Evolutionary conservation across 1,140 invertebrate genomes (phyloP).

Genomic region (Hestina assimilis): DNA sequence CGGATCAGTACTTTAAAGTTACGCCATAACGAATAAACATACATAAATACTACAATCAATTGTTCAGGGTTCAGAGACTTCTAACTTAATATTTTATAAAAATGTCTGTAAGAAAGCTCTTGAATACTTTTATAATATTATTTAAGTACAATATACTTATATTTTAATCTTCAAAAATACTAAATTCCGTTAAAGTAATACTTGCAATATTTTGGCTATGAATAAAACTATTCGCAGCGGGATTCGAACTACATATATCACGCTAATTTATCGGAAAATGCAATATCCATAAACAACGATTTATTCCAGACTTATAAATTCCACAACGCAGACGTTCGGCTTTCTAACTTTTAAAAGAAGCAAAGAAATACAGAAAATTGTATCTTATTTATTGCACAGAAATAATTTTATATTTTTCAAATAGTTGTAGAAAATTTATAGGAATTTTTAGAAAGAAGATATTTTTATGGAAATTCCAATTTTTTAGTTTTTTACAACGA

Average conservation of each 20-base stretch:
- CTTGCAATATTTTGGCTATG: neutral
- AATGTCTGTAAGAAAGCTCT: no score
- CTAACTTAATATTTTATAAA: no score
- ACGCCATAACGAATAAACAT: neutral
- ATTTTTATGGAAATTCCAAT: no score
- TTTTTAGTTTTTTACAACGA: no score
- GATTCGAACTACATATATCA: slow-evolving; percentile 28
- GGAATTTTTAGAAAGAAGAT: no score
- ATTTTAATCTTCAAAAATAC: no score
- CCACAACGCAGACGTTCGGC: slow-evolving; percentile 22
- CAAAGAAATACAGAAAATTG: slow-evolving; percentile 9
- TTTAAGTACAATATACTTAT: no score
- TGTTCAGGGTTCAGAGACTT: no score
- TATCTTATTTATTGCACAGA: neutral
- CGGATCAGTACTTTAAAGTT: no score
- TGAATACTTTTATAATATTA: no score
- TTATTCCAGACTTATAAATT: slow-evolving; percentile 52
- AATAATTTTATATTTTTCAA: neutral
- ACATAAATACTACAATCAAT: no score
- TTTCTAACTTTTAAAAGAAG: slow-evolving; percentile 28
- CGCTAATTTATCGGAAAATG: slow-evolving; percentile 39
- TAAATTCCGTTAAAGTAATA: no score
- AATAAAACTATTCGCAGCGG: neutral
- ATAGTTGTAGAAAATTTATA: neutral
- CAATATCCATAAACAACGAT: slow-evolving; percentile 45